Evolutionary conservation across 2,888 invertebrate species (phyloP), one percentile per base, ranked within the genome.

Genomic region (Andrena praecox): DNA sequence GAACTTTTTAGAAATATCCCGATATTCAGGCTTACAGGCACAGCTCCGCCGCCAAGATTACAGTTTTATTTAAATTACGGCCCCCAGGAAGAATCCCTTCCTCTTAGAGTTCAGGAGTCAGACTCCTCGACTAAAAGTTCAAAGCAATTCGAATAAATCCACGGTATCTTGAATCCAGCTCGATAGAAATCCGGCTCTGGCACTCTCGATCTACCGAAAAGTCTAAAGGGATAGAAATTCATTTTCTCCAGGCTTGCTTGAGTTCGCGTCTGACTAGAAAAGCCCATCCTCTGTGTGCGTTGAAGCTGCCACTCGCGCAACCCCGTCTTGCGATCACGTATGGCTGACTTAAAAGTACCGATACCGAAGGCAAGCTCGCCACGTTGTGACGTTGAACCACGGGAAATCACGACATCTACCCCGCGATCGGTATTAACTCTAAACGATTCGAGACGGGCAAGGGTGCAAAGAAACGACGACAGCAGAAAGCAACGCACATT

Each of bases 281-380:
- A 60, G 35, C 63, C 80, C 35, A 72, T 77, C 52, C 48, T 35
- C 31, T 6, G 31, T 2, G 35, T 48, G 35, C 54, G 24, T 31
- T 75, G 33, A 12, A 52, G 3, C 24, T 48, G 59, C 62, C 42
- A 35, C 52, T 56, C 62, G 77, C 76, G 78, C 78, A 68, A 84
- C 80, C 74, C 69, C 59, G 42, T 60, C 75, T 35, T 50, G 74
- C 82, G 89, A 79, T 89, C 89, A 84, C 84, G 80, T 87, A 80
- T 62, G 72, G 82, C 24, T 84, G 82, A 85, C 87, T 87, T 76
- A 80, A 85, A 87, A 84, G 72, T 89, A 82, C 80, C 50, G 54
- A 72, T 24, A 48, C 60, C 50, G 67, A 31, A 60, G 33, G 35
- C 10, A 33, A 67, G 63, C n/a, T 52, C 66, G 35, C 27, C 54